These are phyloP conservation scores for Lasaia peninsularis DNA, from an alignment of 1,140 invertebrate species.

Conservation along the genomic window DNA sequence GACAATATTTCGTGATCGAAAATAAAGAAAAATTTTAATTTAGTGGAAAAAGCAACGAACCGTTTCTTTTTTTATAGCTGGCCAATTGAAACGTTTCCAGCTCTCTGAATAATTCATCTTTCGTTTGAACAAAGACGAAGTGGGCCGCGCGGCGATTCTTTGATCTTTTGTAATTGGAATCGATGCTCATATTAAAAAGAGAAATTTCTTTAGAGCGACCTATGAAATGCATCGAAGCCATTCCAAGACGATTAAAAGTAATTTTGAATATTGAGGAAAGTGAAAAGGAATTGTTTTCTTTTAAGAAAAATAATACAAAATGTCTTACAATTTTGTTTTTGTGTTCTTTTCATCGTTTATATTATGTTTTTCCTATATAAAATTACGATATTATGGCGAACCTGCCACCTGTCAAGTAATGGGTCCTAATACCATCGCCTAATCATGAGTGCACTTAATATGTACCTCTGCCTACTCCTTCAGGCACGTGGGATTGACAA, in stretches of 20 bases:
- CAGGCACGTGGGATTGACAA: too few relatives aligned
- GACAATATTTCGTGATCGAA: slow-evolving; percentile 55
- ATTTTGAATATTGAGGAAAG: slow-evolving; percentile 33
- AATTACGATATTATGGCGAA: too few relatives aligned
- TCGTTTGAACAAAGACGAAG: slow-evolving; percentile 76
- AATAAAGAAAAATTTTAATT: slow-evolving; percentile 74
- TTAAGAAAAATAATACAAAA: neutral
- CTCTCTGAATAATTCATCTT: slow-evolving; percentile 77
- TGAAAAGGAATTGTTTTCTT: slow-evolving; percentile 5
- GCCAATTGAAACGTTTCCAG: slow-evolving; percentile 77
- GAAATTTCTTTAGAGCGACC: slow-evolving; percentile 65
- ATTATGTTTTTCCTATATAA: too few relatives aligned
- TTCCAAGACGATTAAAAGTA: slow-evolving; percentile 58
- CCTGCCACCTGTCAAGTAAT: too few relatives aligned
- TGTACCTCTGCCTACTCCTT: too few relatives aligned
- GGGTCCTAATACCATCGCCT: too few relatives aligned
- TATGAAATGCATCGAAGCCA: slow-evolving; percentile 72
- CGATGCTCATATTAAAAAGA: slow-evolving; percentile 77
- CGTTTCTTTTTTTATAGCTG: slow-evolving; percentile 73
- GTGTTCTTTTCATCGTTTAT: neutral
- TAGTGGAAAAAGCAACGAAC: slow-evolving; percentile 76
- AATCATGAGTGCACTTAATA: too few relatives aligned
- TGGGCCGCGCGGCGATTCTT: slow-evolving; percentile 74
- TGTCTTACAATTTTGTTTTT: slow-evolving; percentile 10
- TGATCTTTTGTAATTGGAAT: slow-evolving; percentile 77